Evolutionary conservation across 2,888 invertebrate species (phyloP).

Genomic region (Plagodis dolabraria): DNA sequence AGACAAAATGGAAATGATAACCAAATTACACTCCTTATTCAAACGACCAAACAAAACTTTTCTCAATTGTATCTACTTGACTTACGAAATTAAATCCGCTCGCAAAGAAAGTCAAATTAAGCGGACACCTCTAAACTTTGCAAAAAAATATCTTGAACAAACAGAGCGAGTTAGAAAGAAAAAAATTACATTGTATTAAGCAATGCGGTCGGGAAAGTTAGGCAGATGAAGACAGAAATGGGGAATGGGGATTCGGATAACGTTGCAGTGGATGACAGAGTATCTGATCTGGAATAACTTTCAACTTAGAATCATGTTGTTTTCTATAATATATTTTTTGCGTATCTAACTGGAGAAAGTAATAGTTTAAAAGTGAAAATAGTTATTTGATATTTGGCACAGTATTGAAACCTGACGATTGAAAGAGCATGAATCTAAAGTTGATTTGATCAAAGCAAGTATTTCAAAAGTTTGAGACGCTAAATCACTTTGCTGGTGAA

Average conservation of each 20-base stretch:
- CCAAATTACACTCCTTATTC: slow-evolving; percentile 30
- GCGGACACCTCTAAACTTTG: slow-evolving; percentile 45
- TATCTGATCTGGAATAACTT: not conserved
- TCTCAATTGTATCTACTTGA: slow-evolving; percentile 36
- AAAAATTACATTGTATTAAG: slow-evolving; percentile 64
- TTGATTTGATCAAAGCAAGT: too few species aligned
- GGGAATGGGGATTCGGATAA: slow-evolving; percentile 50
- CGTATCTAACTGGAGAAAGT: too few species aligned
- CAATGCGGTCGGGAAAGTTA: slow-evolving; percentile 56
- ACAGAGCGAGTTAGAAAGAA: slow-evolving; percentile 49
- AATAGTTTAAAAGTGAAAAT: too few species aligned
- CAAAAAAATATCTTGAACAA: slow-evolving; percentile 45
- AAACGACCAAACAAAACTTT: slow-evolving; percentile 29
- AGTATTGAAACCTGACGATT: too few species aligned
- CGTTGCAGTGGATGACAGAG: slow-evolving; percentile 28
- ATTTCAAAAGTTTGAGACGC: too few species aligned
- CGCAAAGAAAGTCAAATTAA: slow-evolving; percentile 43
- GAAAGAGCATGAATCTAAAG: too few species aligned
- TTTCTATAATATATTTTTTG: too few species aligned
- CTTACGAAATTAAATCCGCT: slow-evolving; percentile 44
- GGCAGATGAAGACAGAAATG: slow-evolving; percentile 61
- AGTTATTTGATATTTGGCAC: too few species aligned
- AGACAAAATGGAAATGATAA: slow-evolving; percentile 41
- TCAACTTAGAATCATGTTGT: too few species aligned
- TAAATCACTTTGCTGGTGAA: too few species aligned